A percentile compares a stretch with the other conserved stretches of the same genome.
These are phyloP conservation scores for Atta cephalotes DNA, from an alignment of 1,140 invertebrate genomes.

Conservation along the genomic window DNA sequence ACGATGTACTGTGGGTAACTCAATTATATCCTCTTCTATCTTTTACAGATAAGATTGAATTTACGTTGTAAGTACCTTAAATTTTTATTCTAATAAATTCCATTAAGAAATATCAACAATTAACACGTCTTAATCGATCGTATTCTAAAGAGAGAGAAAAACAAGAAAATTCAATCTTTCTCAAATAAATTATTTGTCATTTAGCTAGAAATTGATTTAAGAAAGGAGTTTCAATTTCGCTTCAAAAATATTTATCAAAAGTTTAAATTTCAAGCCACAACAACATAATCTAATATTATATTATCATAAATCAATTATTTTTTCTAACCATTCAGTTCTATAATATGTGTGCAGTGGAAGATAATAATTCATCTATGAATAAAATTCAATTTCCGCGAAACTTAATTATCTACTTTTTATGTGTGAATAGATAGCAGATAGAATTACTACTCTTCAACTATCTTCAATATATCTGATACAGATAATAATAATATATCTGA, in stretches of 20 bases:
- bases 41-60: background rate
- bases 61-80: background rate
- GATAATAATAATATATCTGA: background rate
- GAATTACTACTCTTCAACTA: background rate
- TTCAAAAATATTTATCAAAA: background rate
- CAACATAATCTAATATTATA: background rate
- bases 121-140: constrained; percentile 17
- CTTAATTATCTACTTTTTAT: constrained; percentile 18
- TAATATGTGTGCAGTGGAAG: background rate
- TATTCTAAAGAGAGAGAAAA: too few relatives aligned
- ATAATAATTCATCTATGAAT: background rate
- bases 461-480: background rate
- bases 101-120: constrained; percentile 29
- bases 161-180: background rate
- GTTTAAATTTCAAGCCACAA: background rate
- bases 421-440: background rate
- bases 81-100: constrained; percentile 38
- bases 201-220: background rate
- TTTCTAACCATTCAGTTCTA: background rate
- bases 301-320: background rate
- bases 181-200: constrained; percentile 20
- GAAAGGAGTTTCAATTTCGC: background rate
- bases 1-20: background rate
- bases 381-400: background rate
- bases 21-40: constrained; percentile 23